Evolutionary conservation across 2,888 invertebrate species (phyloP), one percentile per base, ranked within the genome.

Genomic region (Gastracanthus pulcherrimus): DNA sequence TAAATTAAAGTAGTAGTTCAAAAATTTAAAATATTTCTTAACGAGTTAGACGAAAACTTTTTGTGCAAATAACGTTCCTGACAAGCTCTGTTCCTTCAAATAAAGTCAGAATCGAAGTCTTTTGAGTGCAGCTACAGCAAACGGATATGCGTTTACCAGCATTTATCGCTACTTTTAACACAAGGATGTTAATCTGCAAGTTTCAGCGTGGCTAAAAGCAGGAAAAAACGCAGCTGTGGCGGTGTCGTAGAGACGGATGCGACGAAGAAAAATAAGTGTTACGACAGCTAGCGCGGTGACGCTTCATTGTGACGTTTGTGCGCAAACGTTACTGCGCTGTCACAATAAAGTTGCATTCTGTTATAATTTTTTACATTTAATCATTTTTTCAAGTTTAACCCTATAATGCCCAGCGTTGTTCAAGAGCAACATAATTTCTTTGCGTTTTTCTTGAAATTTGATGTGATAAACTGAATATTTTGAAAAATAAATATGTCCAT

Each of bases 151-250:
- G 64, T 55, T 55, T 26, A 23, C 41, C 64, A 34, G 31, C 31
- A 26, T 55, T 55, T 26, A 23, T 31, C 64, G 45, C 23, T 23
- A 26, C 48, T 72, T 79, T 79, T 79, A 66, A n/a, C 72, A 41
- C 34, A 1, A 19, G 16, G 1, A 58, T 26, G 72, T 74, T 79
- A 79, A 74, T 72, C 58, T 31, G 19, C 60, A 38, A 26, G 31
- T 55, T 55, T 34, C 45, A 34, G 69, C 45, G 60, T 4, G 23
- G 51, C 51, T 55, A 55, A 55, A 55, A 48, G 48, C 48, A 48
- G 48, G 19, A 48, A 55, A 11, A 41, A 26, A 29, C 19, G 31
- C 31, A 26, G 45, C 45, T 31, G 9, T n/a, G 19, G 45, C 45
- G 45, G 9, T n/a, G 19, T 41, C 1, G 13, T 23, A 5, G n/a